Base-by-base conservation (phyloP, 1,140 invertebrate genomes). In the Nymphalis io region DNA sequence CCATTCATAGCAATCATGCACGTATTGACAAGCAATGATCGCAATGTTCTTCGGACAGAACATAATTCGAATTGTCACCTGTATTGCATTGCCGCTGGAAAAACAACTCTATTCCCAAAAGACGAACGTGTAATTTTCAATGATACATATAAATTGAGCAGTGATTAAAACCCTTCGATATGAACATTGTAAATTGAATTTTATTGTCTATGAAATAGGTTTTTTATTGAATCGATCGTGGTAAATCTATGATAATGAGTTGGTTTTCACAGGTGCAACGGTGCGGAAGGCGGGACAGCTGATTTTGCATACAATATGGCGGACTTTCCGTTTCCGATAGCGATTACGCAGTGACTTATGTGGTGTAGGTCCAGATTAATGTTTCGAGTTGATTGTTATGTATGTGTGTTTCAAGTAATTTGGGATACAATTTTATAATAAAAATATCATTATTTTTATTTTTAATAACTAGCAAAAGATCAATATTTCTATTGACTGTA, bases 231-330 rank as follows among this genome's bases (percentile, higher is more conserved):
- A 23, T 38, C 74, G 68, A 5, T 12, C 33, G 58, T 65, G 23
- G 4, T 61, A 59, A 20, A 70, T 72, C 66, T 74, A 78, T 74
- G 75, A 78, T 74, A 69, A 80, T 80, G 75, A 85, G 79, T 68
- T 80, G 80, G 83, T 81, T 79, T 81, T 78, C 80, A 81, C 81
- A 86, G 82, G 84, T 88, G 87, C 85, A 86, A 78, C 84, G 83
- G 85, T 80, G 86, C 81, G 85, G 84, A 89, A 88, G 80, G 81
- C 77, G 77, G 78, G 81, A 89, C 87, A 87, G 80, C 81, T 80
- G 85, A 89, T 86, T 86, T 84, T 78, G 78, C 81, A 85, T 81
- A 83, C 84, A 87, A 84, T 85, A 88, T 87, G 85, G 85, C 80
- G 79, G 81, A 81, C 81, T 83, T 85, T 87, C 81, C 83, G 83